phyloP scores from a whole-genome alignment of 2,113 vertebrate genomes.

The Tetraodon nigroviridis region DNA sequence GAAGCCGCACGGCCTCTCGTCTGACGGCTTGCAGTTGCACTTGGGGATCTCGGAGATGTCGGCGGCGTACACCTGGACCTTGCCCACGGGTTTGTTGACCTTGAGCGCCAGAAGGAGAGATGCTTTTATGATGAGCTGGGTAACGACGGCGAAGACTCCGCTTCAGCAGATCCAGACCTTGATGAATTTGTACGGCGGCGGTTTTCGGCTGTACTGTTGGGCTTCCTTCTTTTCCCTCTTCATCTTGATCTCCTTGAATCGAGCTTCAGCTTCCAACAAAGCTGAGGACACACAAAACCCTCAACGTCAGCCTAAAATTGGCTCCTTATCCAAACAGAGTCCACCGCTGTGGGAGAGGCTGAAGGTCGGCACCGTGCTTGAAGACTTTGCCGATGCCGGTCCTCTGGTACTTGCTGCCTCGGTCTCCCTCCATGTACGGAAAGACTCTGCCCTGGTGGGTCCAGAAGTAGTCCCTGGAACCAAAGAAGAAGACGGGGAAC shows the following conservation, averaged over 20 bases:
- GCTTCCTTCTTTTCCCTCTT: slow-evolving; percentile 91
- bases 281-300: slow-evolving; percentile 65
- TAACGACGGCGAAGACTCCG: background rate
- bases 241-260: slow-evolving; percentile 88
- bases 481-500: slow-evolving; percentile 99
- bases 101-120: slow-evolving; percentile 38
- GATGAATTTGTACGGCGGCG: slow-evolving; percentile 93
- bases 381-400: slow-evolving; percentile 94
- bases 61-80: slow-evolving; percentile 91
- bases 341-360: background rate
- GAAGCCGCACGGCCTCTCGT: slow-evolving; percentile 88
- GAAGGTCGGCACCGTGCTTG: slow-evolving; percentile 80
- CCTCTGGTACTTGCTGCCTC: slow-evolving; percentile 89
- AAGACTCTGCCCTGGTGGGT: slow-evolving; percentile 97
- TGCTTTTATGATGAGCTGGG: no score
- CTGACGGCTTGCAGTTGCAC: slow-evolving; percentile 93
- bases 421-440: slow-evolving; percentile 97
- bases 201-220: slow-evolving; percentile 90
- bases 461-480: slow-evolving; percentile 99
- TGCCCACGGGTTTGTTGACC: slow-evolving; percentile 92
- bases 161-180: slow-evolving; percentile 76
- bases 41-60: slow-evolving; percentile 96
- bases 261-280: slow-evolving; percentile 87
- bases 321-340: no score
- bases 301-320: no score